These are phyloP conservation scores for Rhopalosiphum maidis DNA, from an alignment of 1,140 invertebrate species.

Conservation along the genomic window DNA sequence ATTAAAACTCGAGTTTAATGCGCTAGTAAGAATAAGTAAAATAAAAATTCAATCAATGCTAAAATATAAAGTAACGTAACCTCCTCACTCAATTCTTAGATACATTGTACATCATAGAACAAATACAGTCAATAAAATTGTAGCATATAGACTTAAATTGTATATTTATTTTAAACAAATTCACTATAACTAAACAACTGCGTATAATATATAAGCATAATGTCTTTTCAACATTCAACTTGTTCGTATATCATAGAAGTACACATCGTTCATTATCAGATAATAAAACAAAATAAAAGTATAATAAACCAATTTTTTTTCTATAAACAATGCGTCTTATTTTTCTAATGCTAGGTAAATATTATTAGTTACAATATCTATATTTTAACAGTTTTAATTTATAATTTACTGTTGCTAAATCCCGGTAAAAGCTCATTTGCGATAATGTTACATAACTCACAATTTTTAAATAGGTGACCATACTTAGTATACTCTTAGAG, in stretches of 20 bases:
- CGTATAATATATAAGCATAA: not conserved
- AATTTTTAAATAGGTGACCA: not conserved
- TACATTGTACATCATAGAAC: not conserved
- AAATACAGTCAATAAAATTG: not conserved
- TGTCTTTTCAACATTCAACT: not conserved
- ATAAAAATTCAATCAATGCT: not conserved
- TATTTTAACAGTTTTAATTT: not conserved
- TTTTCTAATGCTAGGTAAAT: not conserved
- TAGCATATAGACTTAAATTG: not conserved
- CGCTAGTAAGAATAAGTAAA: not conserved
- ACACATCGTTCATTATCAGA: not conserved
- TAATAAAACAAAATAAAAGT: slow-evolving; percentile 1
- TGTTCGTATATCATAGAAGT: not conserved
- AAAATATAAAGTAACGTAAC: not conserved
- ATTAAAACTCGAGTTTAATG: not conserved
- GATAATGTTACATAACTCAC: too few species aligned
- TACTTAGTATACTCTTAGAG: not conserved
- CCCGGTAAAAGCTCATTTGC: not conserved
- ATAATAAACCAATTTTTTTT: not conserved
- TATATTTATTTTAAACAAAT: not conserved
- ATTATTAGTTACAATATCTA: not conserved
- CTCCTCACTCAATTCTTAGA: too few species aligned
- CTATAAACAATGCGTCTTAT: not conserved
- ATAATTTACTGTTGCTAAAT: not conserved
- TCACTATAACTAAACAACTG: not conserved